phyloP scores from a whole-genome alignment of 2,797 vertebrate species.

The Pteropus rufus region DNA sequence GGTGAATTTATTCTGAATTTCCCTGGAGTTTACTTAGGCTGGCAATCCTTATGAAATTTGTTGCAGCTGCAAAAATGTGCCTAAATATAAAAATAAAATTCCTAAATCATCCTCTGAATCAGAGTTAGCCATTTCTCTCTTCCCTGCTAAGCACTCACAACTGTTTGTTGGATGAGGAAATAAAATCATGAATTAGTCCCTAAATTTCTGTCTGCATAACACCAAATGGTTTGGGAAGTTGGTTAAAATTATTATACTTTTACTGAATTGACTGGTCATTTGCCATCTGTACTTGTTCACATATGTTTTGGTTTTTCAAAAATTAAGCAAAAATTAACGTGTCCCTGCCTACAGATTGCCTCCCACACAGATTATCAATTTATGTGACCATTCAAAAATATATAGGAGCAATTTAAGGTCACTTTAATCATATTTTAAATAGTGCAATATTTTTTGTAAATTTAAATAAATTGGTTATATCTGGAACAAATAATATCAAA shows the following conservation, averaged over 20 bases:
- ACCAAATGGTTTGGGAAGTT: not conserved
- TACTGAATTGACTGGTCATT: not conserved
- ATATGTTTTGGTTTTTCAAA: constrained; percentile 19
- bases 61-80: constrained; percentile 55
- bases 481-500: constrained; percentile 19
- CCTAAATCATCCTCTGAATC: not conserved
- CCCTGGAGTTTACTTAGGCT: not conserved
- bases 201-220: not conserved
- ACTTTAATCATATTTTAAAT: constrained; percentile 24
- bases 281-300: not conserved
- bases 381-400: constrained; percentile 51
- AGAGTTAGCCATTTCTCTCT: not conserved
- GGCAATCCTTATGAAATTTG: constrained; percentile 41
- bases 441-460: not conserved
- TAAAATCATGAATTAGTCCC: not conserved
- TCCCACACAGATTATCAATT: constrained; percentile 52
- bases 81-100: constrained; percentile 30
- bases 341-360: not conserved
- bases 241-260: not conserved
- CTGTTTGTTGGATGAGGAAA: constrained; percentile 10
- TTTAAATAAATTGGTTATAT: constrained; percentile 28
- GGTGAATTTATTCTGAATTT: constrained; percentile 26
- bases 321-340: constrained; percentile 29
- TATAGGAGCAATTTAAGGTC: constrained; percentile 18
- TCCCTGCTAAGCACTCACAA: not conserved